phyloP scores from a whole-genome alignment of 2,113 vertebrate genomes.

The Corythaeola cristata region DNA sequence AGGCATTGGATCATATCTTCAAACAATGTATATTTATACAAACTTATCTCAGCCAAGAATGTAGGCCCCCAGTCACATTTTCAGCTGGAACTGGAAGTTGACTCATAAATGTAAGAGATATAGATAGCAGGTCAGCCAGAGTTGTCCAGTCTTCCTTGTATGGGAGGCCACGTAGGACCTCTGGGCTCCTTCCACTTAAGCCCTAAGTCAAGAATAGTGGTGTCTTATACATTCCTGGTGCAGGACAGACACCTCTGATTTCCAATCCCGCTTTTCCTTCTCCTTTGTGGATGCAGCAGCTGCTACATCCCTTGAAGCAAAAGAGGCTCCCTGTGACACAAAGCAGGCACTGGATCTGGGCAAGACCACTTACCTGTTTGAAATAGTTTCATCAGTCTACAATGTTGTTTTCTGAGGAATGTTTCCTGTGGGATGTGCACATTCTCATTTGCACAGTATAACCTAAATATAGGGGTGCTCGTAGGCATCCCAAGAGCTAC shows the following conservation, averaged over 20 bases:
- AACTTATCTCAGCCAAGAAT: neutral
- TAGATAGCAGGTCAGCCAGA: neutral
- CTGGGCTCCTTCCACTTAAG: neutral
- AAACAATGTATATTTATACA: neutral
- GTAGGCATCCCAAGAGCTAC: neutral
- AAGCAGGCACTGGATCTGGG: neutral
- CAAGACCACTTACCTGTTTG: neutral
- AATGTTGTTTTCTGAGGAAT: neutral
- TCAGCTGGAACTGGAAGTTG: neutral
- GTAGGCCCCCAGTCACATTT: neutral
- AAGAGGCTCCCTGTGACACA: neutral
- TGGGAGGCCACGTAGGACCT: neutral
- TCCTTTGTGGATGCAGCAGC: neutral
- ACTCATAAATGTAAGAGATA: neutral
- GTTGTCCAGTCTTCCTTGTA: neutral
- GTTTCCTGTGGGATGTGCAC: neutral
- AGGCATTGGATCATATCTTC: neutral
- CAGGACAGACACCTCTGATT: neutral
- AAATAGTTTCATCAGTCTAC: neutral
- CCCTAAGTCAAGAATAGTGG: neutral
- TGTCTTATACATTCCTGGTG: neutral
- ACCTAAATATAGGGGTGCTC: neutral
- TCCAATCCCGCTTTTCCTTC: neutral
- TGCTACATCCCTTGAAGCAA: neutral
- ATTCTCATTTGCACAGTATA: neutral